Conservation (phyloP, 2,888 invertebrate species). For the Sussaba pulchella region DNA sequence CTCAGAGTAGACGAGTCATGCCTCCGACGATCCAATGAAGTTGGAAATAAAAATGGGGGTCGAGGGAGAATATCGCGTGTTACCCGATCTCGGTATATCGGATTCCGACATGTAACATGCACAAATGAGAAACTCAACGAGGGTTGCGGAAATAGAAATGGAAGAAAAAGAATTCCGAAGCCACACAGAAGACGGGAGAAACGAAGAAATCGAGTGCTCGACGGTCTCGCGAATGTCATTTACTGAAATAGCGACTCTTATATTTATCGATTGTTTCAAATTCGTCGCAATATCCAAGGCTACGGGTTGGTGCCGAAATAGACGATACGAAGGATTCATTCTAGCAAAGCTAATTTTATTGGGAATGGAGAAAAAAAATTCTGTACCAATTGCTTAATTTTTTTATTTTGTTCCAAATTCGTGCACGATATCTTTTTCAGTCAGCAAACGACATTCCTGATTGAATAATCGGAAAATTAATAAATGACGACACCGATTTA, state of each 20-base stretch:
- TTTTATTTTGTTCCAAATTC: no score
- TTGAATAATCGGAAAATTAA: no score
- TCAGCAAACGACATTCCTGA: no score
- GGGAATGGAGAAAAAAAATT: no score
- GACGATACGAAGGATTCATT: no score
- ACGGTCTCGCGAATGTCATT: slow-evolving; percentile 6
- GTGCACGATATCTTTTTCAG: no score
- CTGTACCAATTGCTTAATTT: no score
- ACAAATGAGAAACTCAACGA: slow-evolving; percentile 22
- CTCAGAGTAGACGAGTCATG: slow-evolving; percentile 9
- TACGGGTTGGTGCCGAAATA: no score
- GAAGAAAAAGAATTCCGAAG: background rate
- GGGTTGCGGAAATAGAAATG: background rate
- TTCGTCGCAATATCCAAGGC: no score
- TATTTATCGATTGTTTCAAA: background rate
- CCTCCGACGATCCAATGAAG: slow-evolving; percentile 52
- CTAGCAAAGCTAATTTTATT: no score
- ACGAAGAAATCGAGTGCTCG: background rate
- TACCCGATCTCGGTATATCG: slow-evolving; percentile 42
- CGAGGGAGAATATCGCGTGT: slow-evolving; percentile 53
- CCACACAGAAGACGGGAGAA: background rate
- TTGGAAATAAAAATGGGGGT: slow-evolving; percentile 48
- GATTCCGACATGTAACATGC: slow-evolving; percentile 29
- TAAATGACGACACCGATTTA: no score
- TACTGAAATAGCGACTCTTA: background rate